A percentile compares a stretch with the other conserved stretches of the same genome.
phyloP scores from a whole-genome alignment of 2,888 invertebrate genomes.

The Fragum whitleyi region DNA sequence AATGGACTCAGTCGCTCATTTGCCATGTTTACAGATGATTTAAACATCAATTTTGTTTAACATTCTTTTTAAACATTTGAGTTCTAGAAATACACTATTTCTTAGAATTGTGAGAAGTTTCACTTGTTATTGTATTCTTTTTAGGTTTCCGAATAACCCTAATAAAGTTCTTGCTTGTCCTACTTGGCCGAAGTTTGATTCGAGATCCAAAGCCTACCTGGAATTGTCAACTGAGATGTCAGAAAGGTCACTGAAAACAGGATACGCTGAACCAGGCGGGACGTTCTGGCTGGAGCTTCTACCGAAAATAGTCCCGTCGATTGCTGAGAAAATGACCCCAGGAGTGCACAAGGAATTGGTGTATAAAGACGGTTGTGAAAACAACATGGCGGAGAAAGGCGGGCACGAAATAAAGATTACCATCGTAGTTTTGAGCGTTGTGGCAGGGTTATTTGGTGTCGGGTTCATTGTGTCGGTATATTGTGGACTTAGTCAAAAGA shows the following conservation, averaged over 20 bases:
- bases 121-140: neutral
- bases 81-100: no score
- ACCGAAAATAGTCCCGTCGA: constrained; percentile 17
- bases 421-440: constrained; percentile 12
- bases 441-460: constrained; percentile 2
- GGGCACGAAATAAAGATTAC: neutral
- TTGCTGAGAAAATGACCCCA: neutral
- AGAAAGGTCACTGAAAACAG: neutral
- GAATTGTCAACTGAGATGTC: constrained; percentile 30
- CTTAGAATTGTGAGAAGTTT: no score
- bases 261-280: constrained; percentile 36
- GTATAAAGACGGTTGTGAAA: constrained; percentile 2
- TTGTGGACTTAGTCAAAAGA: constrained; percentile 10
- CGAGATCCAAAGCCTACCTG: constrained; percentile 14
- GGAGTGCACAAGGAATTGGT: neutral
- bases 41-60: no score
- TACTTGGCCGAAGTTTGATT: constrained; percentile 8
- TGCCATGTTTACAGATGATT: no score
- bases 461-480: constrained; percentile 13
- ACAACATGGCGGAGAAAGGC: constrained; percentile 1
- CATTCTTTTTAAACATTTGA: no score
- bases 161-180: neutral
- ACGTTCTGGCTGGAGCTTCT: constrained; percentile 39
- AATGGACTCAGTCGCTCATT: no score
- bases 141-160: constrained; percentile 9